Base-by-base conservation (phyloP, 2,113 vertebrate genomes). In the Maccullochella peelii region DNA sequence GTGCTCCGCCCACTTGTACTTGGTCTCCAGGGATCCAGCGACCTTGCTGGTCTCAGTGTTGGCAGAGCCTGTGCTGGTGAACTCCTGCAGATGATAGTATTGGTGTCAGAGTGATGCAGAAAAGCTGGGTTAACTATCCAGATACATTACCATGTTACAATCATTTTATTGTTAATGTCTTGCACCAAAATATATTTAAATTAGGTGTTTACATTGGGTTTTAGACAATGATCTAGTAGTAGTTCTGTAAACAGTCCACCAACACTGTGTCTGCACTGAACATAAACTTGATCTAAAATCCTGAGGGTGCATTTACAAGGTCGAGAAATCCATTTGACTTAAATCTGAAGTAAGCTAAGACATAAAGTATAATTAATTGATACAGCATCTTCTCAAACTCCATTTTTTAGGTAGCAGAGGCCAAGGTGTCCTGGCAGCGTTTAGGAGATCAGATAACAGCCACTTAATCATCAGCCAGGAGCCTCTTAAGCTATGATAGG, bases 31-130 rank as follows among this genome's bases (percentile, higher is more conserved):
- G 61, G 97, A 97, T 69, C 98, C 98, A 0, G 94, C 94, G 42
- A 99, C 98, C 95, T 99, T 99, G 93, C 92, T 97, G 58, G 98
- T 99, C 94, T 99, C 98, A 0, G 97, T 96, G 94, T 98, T 99
- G 89, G 98, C 97, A 52, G 97, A 98, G 80, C 98, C 98, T 20
- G 97, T 97, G 94, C 97, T 99, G 84, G 96, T 98, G 92, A 99
- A 99, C 95, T 99, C 98, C 98, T 99, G 87, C 47, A 86, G 76
- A 62, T 80, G 76, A 59, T 15, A 42, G 38, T 2, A 66, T 25
- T 21, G 14, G 33, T 21, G 36, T 66, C 42, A 86, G 67, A 33
- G 47, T 47, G 21, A 5, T 54, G 40, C 49, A 1, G 1, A 58
- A 42, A 11, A 42, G 42, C 42, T 52, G 16, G 18, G 14, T 40